Percentiles rank a stretch among this genome's conserved stretches.
These are phyloP conservation scores for Campoplex nolae DNA, from an alignment of 2,888 invertebrate genomes.

Conservation along the genomic window DNA sequence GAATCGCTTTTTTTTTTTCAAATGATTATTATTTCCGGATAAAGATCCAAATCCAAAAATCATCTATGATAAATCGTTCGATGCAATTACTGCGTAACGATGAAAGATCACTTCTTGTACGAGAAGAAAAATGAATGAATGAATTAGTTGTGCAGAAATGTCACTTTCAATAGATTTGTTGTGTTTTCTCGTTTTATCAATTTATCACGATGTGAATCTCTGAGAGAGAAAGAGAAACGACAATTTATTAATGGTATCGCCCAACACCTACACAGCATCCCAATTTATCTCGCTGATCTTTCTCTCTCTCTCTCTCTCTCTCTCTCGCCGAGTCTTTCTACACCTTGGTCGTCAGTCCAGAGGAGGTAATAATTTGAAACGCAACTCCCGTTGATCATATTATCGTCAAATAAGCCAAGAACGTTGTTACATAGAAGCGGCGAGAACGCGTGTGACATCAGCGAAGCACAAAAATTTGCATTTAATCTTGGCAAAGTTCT, in stretches of 20 bases:
- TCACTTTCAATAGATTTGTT: background rate
- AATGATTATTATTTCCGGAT: background rate
- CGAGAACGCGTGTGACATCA: slow-evolving; percentile 66
- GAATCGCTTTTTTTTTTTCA: background rate
- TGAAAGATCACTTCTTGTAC: background rate
- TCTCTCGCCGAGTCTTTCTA: slow-evolving; percentile 2
- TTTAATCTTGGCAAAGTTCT: slow-evolving; percentile 63
- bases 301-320: slow-evolving; percentile 29
- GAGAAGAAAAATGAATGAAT: background rate
- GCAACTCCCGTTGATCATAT: slow-evolving; percentile 47
- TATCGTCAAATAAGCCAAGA: slow-evolving; percentile 58
- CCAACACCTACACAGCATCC: slow-evolving; percentile 52
- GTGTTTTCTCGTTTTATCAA: background rate
- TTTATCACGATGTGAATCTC: background rate
- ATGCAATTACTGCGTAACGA: background rate
- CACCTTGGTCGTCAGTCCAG: slow-evolving; percentile 45
- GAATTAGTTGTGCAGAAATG: background rate
- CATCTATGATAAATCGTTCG: background rate
- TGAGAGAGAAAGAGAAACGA: background rate
- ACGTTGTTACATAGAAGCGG: slow-evolving; percentile 7
- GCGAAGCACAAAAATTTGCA: slow-evolving; percentile 65
- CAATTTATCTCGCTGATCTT: slow-evolving; percentile 34
- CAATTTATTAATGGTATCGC: slow-evolving; percentile 11
- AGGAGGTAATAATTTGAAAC: slow-evolving; percentile 38
- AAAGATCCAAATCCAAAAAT: background rate